Percentiles rank a stretch among this genome's conserved stretches.
phyloP scores from a whole-genome alignment of 1,140 invertebrate species.

The Drosophila sproati region DNA sequence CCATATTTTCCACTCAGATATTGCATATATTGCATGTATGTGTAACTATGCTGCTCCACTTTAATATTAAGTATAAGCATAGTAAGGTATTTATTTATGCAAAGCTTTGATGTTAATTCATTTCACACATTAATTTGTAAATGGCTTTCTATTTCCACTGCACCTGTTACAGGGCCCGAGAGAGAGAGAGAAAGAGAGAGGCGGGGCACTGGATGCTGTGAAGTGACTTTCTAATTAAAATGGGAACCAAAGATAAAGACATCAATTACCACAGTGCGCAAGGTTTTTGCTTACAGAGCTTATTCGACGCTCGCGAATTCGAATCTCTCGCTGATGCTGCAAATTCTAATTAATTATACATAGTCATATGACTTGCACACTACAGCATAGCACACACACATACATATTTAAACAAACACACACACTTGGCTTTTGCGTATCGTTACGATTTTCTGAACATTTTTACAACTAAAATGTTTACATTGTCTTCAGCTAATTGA shows the following conservation, averaged over 20 bases:
- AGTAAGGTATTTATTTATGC: background rate
- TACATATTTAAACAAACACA: background rate
- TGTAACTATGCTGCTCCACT: background rate
- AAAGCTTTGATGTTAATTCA: slow-evolving; percentile 10
- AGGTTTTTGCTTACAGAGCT: slow-evolving; percentile 23
- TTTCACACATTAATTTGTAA: slow-evolving; percentile 8
- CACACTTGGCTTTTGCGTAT: background rate
- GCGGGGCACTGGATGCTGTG: background rate
- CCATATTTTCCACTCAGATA: too few species aligned
- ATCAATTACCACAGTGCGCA: slow-evolving; percentile 43
- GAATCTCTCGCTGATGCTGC: slow-evolving; percentile 48
- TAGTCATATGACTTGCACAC: slow-evolving; percentile 34
- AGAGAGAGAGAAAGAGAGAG: background rate
- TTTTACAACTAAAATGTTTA: slow-evolving; percentile 35
- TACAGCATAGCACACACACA: slow-evolving; percentile 1
- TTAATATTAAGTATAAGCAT: slow-evolving; percentile 19
- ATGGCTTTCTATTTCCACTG: background rate
- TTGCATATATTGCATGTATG: background rate
- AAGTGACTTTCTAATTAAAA: slow-evolving; percentile 52
- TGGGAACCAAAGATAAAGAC: slow-evolving; percentile 32
- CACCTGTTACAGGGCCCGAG: slow-evolving; percentile 22
- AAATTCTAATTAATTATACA: slow-evolving; percentile 58
- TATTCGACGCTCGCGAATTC: slow-evolving; percentile 28
- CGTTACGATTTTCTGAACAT: slow-evolving; percentile 16
- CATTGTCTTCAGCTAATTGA: slow-evolving; percentile 48